A percentile compares a stretch with the other conserved stretches of the same genome.
These are phyloP conservation scores for Limosa lapponica DNA, from an alignment of 2,797 vertebrate genomes.

Conservation along the genomic window DNA sequence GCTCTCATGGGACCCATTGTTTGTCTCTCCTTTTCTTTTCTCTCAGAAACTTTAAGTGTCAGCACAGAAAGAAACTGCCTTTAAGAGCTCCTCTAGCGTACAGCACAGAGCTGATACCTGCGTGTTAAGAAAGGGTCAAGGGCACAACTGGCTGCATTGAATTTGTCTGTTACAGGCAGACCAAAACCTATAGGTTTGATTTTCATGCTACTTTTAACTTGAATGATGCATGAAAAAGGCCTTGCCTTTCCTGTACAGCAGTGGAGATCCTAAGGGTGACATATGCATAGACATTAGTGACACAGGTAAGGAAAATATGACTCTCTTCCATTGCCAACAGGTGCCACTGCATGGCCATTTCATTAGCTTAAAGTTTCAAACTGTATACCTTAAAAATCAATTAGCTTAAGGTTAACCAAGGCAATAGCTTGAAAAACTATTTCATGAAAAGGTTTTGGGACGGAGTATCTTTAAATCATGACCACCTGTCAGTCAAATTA, in stretches of 20 bases:
- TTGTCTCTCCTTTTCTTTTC: not conserved
- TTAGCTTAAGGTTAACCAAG: not conserved
- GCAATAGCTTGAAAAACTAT: not conserved
- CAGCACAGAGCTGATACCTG: not conserved
- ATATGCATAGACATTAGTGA: not conserved
- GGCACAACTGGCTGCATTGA: not conserved
- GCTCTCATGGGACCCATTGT: fast-evolving
- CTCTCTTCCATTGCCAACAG: not conserved
- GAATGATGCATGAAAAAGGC: not conserved
- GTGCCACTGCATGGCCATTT: fast-evolving
- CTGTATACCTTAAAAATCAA: not conserved
- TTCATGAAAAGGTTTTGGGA: not conserved
- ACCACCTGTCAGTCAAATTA: not conserved
- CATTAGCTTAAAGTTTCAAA: not conserved
- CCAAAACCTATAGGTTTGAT: not conserved
- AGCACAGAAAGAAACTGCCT: not conserved
- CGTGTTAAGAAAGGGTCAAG: not conserved
- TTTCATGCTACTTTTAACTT: not conserved
- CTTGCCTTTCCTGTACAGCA: not conserved
- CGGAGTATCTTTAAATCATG: not conserved
- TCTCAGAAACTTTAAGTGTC: not conserved
- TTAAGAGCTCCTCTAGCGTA: not conserved
- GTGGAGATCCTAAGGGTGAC: not conserved
- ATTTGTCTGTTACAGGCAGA: not conserved
- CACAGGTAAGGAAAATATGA: not conserved